A percentile compares a stretch with the other conserved stretches of the same genome.
phyloP scores from a whole-genome alignment of 2,797 vertebrate species.

The Smutsia gigantea region DNA sequence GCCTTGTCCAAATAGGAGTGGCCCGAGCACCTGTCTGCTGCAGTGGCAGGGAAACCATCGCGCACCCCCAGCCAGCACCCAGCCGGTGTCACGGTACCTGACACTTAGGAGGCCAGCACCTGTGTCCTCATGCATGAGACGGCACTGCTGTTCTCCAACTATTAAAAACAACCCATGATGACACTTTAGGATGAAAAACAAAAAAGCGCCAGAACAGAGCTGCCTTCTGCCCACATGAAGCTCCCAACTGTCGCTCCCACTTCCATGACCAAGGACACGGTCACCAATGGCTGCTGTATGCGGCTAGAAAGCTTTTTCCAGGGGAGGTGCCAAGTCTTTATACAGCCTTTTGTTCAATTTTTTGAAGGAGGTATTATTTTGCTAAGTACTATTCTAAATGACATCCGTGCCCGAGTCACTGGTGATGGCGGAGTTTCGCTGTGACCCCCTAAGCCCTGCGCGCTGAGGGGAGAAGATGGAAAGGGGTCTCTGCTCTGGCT shows the following conservation, averaged over 20 bases:
- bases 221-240: not conserved
- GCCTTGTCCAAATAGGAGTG: not conserved
- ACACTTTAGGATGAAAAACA: not conserved
- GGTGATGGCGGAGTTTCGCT: not conserved
- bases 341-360: not conserved
- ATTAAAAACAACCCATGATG: not conserved
- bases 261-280: constrained; percentile 8
- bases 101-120: not conserved
- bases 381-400: not conserved
- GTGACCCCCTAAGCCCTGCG: rapidly evolving
- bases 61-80: not conserved
- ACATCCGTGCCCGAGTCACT: not conserved
- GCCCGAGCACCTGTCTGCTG: not conserved
- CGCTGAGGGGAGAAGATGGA: not conserved
- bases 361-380: not conserved
- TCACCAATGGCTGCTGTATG: constrained; percentile 48
- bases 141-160: not conserved
- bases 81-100: not conserved
- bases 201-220: constrained; percentile 1
- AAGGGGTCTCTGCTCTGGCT: not conserved
- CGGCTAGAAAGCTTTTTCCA: not conserved
- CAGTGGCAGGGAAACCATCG: too few relatives aligned
- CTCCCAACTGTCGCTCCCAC: not conserved
- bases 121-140: not conserved
- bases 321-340: not conserved